A percentile compares a stretch with the other conserved stretches of the same genome.
Evolutionary conservation across 2,113 vertebrate species (phyloP).

Genomic region (Mystacornis crossleyi): DNA sequence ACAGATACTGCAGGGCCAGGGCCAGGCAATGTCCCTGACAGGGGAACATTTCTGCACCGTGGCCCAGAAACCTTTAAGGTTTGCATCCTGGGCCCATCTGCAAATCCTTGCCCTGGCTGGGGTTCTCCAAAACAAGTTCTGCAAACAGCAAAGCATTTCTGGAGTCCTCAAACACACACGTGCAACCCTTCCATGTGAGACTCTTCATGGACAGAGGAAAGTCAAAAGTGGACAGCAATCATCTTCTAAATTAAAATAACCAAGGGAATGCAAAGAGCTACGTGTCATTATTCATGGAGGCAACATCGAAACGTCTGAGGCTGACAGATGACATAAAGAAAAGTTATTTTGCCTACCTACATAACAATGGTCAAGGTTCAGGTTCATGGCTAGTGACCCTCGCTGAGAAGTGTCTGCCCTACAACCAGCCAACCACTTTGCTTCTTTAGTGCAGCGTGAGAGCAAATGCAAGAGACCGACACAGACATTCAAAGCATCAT

Average conservation of each 20-base stretch:
- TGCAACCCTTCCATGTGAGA: background rate
- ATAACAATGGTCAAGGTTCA: constrained; percentile 87
- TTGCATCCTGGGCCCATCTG: background rate
- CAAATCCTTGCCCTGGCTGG: background rate
- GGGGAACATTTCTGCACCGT: rapidly evolving
- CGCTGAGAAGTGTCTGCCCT: constrained; percentile 94
- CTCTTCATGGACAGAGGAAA: constrained; percentile 6
- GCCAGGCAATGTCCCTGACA: background rate
- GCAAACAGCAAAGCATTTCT: constrained; percentile 37
- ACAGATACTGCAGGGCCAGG: background rate
- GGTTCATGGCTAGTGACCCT: constrained; percentile 95
- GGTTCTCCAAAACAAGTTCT: background rate
- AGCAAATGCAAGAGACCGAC: constrained; percentile 96
- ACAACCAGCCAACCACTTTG: constrained; percentile 95
- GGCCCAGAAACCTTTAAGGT: background rate
- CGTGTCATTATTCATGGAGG: constrained; percentile 55
- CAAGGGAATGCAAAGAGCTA: constrained; percentile 49
- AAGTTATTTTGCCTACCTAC: constrained; percentile 96
- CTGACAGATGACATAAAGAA: constrained; percentile 81
- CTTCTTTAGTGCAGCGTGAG: constrained; percentile 93
- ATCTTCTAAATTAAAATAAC: constrained; percentile 46
- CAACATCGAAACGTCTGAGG: constrained; percentile 70
- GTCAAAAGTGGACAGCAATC: constrained; percentile 14
- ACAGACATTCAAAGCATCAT: constrained; percentile 99
- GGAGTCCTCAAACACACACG: constrained; percentile 24